A percentile compares a stretch with the other conserved stretches of the same genome.
Evolutionary conservation across 1,140 invertebrate species (phyloP).

Genomic region (Diabrotica virgifera): DNA sequence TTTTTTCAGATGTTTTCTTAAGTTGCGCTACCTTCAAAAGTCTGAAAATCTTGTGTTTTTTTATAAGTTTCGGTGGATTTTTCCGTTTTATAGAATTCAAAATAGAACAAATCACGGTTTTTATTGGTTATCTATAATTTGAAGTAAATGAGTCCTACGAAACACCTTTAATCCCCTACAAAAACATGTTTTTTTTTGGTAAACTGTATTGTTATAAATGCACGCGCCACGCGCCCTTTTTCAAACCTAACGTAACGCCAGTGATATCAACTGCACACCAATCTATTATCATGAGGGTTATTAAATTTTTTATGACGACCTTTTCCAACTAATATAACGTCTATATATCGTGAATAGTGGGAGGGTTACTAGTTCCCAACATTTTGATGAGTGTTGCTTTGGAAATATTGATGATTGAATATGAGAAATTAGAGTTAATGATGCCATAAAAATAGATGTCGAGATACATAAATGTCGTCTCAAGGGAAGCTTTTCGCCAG

Average conservation of each 20-base stretch:
- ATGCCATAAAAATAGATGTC: conserved; percentile 1
- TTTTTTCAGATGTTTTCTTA: no score
- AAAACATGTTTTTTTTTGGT: no score
- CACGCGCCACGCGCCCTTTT: no score
- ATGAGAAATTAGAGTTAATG: conserved; percentile 1
- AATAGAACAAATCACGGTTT: no score
- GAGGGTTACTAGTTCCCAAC: not conserved
- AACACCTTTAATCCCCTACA: no score
- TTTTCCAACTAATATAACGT: conserved; percentile 3
- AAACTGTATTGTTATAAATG: no score
- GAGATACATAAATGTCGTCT: not conserved
- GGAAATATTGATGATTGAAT: not conserved
- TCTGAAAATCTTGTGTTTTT: no score
- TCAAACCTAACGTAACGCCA: not conserved
- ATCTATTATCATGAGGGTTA: conserved; percentile 2
- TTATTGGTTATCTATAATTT: no score
- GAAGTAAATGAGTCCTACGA: no score
- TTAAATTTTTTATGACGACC: conserved; percentile 3
- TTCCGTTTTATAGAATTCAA: no score
- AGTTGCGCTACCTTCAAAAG: no score
- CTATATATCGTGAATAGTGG: conserved; percentile 2
- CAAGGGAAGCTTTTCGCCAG: not conserved
- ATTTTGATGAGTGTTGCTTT: conserved; percentile 2
- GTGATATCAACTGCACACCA: not conserved
- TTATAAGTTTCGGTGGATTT: no score